Conservation (phyloP, 2,888 invertebrate species). For the Suillia variegata region DNA sequence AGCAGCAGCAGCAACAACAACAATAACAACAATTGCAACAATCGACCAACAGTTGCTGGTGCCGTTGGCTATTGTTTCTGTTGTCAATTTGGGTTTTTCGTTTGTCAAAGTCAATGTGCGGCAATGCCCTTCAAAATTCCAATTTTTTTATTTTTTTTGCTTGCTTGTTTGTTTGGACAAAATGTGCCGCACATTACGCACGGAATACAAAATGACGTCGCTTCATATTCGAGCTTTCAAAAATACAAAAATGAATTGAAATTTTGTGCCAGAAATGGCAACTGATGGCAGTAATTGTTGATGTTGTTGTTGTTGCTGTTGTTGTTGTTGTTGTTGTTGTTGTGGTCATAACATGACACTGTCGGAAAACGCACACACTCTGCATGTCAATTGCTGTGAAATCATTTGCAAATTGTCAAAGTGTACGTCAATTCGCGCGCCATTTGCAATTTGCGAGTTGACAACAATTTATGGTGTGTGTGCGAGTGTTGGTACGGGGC, state of each 20-base stretch:
- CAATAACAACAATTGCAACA: slow-evolving; percentile 3
- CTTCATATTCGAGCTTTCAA: not conserved
- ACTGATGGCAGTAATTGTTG: not conserved
- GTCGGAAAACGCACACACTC: not conserved
- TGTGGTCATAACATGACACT: not conserved
- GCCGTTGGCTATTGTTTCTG: not conserved
- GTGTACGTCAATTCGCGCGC: no score
- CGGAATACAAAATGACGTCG: not conserved
- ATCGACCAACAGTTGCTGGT: not conserved
- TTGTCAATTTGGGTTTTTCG: no score
- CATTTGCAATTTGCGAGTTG: not conserved
- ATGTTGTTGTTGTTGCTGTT: not conserved
- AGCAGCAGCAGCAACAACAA: not conserved
- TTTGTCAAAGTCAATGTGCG: slow-evolving; percentile 15
- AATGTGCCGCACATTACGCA: not conserved
- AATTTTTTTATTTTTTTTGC: no score
- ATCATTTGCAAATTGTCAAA: not conserved
- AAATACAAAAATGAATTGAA: no score
- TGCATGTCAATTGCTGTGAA: not conserved
- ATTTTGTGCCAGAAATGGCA: not conserved
- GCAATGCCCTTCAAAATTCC: slow-evolving; percentile 5
- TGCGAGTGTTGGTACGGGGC: not conserved
- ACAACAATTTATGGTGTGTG: not conserved
- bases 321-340: not conserved
- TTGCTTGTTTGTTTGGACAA: not conserved